These are phyloP conservation scores for Ophion costatus DNA, from an alignment of 2,888 invertebrate genomes.

Conservation along the genomic window DNA sequence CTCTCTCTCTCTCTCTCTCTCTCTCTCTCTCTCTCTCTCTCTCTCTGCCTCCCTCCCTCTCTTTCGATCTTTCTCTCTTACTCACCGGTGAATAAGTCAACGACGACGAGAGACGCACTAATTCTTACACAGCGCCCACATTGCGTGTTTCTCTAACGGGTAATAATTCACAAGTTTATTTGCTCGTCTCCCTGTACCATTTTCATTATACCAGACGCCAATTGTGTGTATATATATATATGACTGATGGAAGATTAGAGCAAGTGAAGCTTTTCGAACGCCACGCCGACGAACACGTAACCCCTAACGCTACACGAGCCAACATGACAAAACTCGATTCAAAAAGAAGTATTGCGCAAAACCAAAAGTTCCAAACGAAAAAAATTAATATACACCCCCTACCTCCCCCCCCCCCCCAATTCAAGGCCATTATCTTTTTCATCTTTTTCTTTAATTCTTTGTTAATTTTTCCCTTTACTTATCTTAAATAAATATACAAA, in stretches of 20 bases:
- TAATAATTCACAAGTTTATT: constrained; percentile 42
- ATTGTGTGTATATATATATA: not conserved
- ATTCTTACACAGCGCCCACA: constrained; percentile 17
- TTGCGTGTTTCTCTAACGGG: constrained; percentile 4
- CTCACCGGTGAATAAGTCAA: constrained; percentile 9
- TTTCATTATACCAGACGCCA: not conserved
- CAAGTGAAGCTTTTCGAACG: not conserved
- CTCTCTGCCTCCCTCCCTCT: too few species aligned
- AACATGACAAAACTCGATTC: not conserved
- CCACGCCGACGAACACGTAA: not conserved
- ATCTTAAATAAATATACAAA: too few species aligned
- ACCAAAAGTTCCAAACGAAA: not conserved
- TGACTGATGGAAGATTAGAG: not conserved
- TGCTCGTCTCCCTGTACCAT: constrained; percentile 12
- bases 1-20: too few species aligned
- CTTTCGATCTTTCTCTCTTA: too few species aligned
- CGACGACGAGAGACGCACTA: constrained; percentile 44
- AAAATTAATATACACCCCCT: not conserved
- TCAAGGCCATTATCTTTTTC: too few species aligned
- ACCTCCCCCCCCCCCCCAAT: too few species aligned
- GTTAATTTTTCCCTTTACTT: too few species aligned
- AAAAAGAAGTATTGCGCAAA: not conserved
- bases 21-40: too few species aligned
- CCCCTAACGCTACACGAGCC: too few species aligned
- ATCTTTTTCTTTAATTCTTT: too few species aligned